Evolutionary conservation across 1,140 invertebrate genomes (phyloP).

Genomic region (Drosophila willistoni): DNA sequence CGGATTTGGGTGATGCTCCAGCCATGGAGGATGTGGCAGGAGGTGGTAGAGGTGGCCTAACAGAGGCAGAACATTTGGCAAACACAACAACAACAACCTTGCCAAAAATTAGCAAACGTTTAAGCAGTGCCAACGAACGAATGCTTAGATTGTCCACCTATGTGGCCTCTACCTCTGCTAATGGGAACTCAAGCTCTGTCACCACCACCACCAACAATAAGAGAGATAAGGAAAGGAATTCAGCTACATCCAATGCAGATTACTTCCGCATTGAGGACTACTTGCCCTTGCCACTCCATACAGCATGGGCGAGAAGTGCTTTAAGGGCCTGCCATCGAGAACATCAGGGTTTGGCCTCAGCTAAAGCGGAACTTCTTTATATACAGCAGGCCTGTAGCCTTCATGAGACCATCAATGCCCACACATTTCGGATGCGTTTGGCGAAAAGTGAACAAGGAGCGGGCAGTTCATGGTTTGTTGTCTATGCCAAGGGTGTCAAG

Average conservation of each 20-base stretch:
- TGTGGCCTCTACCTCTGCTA: constrained; percentile 52
- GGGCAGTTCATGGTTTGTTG: constrained; percentile 90
- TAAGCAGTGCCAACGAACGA: constrained; percentile 69
- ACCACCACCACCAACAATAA: not conserved
- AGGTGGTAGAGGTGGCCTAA: constrained; percentile 19
- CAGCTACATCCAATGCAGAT: constrained; percentile 57
- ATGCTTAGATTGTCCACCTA: constrained; percentile 76
- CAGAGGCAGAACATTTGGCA: not conserved
- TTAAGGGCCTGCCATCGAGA: constrained; percentile 87
- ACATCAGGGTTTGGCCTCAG: constrained; percentile 89
- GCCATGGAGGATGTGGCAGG: constrained; percentile 20
- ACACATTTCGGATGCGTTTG: constrained; percentile 93
- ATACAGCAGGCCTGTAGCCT: constrained; percentile 94
- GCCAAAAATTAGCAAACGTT: constrained; percentile 74
- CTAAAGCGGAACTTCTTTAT: constrained; percentile 92
- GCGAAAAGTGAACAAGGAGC: constrained; percentile 91
- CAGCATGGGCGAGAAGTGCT: constrained; percentile 85
- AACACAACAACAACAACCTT: constrained; percentile 68
- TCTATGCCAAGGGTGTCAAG: constrained; percentile 93
- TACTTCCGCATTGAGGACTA: constrained; percentile 94
- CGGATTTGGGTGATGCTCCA: constrained; percentile 92
- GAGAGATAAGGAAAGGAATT: not conserved
- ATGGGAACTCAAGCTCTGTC: constrained; percentile 31
- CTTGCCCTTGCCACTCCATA: constrained; percentile 86
- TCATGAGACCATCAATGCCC: constrained; percentile 95